phyloP scores from a whole-genome alignment of 2,888 invertebrate genomes.

The Acanthosoma haemorrhoidale region DNA sequence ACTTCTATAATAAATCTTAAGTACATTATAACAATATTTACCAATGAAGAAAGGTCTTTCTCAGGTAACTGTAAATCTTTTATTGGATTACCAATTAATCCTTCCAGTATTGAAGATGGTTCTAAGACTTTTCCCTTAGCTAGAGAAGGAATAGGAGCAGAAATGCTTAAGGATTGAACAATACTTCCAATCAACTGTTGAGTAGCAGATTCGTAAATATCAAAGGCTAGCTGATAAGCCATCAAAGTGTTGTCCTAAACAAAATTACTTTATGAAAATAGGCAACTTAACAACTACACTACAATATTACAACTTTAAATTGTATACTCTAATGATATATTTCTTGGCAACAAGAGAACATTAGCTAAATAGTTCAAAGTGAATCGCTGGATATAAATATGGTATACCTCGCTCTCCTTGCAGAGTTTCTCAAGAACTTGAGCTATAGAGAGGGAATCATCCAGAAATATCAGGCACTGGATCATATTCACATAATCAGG shows the following conservation, averaged over 20 bases:
- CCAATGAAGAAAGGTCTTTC: slow-evolving; percentile 27
- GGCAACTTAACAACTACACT: neutral
- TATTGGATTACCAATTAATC: slow-evolving; percentile 1
- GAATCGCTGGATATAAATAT: neutral
- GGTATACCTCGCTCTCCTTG: slow-evolving; percentile 59
- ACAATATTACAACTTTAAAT: neutral
- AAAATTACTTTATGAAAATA: slow-evolving; percentile 18
- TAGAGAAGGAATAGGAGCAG: slow-evolving; percentile 53
- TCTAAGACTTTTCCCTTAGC: slow-evolving; percentile 22
- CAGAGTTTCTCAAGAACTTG: slow-evolving; percentile 86
- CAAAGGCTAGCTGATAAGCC: slow-evolving; percentile 98
- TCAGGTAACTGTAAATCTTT: slow-evolving; percentile 20
- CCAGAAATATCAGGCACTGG: slow-evolving; percentile 93
- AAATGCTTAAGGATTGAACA: slow-evolving; percentile 70
- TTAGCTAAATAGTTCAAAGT: neutral
- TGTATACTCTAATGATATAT: neutral
- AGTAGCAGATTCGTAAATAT: slow-evolving; percentile 97
- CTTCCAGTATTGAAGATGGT: slow-evolving; percentile 29
- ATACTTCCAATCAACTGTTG: slow-evolving; percentile 92
- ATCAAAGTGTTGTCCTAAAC: slow-evolving; percentile 75
- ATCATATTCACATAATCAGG: slow-evolving; percentile 99
- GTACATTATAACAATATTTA: neutral
- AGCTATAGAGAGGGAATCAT: slow-evolving; percentile 88
- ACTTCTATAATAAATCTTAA: neutral
- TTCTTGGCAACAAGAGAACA: neutral